Conservation (phyloP, 1,140 invertebrate species). For the Drosophila virilis region DNA sequence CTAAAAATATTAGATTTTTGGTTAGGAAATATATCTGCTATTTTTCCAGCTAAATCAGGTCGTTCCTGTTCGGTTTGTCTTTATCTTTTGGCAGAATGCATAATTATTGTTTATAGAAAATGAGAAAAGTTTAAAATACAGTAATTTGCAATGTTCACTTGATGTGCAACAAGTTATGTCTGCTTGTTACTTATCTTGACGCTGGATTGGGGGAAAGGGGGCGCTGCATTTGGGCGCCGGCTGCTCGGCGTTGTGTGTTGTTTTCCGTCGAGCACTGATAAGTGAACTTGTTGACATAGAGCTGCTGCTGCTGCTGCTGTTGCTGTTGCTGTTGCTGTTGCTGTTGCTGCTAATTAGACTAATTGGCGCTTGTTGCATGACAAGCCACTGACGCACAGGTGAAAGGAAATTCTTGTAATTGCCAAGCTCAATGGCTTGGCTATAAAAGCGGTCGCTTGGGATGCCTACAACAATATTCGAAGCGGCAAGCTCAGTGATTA, state of each 20-base stretch:
- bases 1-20: no score
- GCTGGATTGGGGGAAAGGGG: not conserved
- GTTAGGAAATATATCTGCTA: no score
- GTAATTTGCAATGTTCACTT: slow-evolving; percentile 23
- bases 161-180: slow-evolving; percentile 34
- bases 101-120: no score
- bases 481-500: slow-evolving; percentile 8
- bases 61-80: no score
- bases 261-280: slow-evolving; percentile 25
- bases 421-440: slow-evolving; percentile 5
- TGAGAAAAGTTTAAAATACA: slow-evolving; percentile 20
- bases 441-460: slow-evolving; percentile 55
- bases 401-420: slow-evolving; percentile 57
- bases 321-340: not conserved
- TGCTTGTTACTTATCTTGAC: slow-evolving; percentile 9
- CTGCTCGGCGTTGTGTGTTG: slow-evolving; percentile 1
- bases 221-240: slow-evolving; percentile 19
- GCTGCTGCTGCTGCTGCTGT: not conserved
- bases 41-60: no score
- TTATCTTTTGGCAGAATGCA: no score
- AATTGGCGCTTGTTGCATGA: slow-evolving; percentile 51
- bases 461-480: slow-evolving; percentile 26
- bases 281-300: not conserved
- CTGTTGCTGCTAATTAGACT: slow-evolving; percentile 45
- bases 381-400: slow-evolving; percentile 41